A percentile compares a stretch with the other conserved stretches of the same genome.
Conservation (phyloP, 2,888 invertebrate genomes). For the Lochmaea crataegi region DNA sequence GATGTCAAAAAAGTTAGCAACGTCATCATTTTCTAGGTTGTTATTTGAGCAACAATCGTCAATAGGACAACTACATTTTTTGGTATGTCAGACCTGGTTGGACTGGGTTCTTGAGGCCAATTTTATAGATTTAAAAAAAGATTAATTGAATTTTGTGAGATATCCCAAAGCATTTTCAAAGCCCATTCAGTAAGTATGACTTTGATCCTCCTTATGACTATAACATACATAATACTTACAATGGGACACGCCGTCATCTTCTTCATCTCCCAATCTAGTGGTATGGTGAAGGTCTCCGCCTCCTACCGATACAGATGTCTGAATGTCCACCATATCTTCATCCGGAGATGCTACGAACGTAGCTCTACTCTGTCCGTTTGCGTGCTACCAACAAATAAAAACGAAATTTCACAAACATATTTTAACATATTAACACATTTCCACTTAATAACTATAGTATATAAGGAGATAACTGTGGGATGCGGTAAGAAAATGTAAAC, state of each 20-base stretch:
- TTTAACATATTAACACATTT: conserved; percentile 3
- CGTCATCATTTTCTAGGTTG: too few relatives aligned
- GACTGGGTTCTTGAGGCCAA: too few relatives aligned
- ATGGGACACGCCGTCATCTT: conserved; percentile 61
- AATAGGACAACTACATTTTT: too few relatives aligned
- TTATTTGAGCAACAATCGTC: too few relatives aligned
- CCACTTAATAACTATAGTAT: neutral
- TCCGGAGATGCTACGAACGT: conserved; percentile 67
- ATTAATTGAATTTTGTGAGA: too few relatives aligned
- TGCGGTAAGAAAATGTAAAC: neutral
- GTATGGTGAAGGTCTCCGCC: conserved; percentile 49
- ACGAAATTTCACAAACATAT: neutral
- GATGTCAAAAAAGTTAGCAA: too few relatives aligned
- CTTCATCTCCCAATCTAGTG: conserved; percentile 57
- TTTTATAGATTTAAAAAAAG: too few relatives aligned
- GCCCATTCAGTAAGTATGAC: too few relatives aligned
- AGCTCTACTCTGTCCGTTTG: conserved; percentile 47
- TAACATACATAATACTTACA: conserved; percentile 56
- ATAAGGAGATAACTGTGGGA: neutral
- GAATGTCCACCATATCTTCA: conserved; percentile 77
- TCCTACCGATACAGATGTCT: conserved; percentile 67
- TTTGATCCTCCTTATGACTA: too few relatives aligned
- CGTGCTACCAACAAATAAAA: conserved; percentile 20
- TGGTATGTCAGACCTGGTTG: too few relatives aligned
- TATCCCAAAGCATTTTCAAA: too few relatives aligned